Evolutionary conservation across 2,797 vertebrate genomes (phyloP), one percentile per base, ranked within the genome.

Genomic region (Melanotaenia boesemani): DNA sequence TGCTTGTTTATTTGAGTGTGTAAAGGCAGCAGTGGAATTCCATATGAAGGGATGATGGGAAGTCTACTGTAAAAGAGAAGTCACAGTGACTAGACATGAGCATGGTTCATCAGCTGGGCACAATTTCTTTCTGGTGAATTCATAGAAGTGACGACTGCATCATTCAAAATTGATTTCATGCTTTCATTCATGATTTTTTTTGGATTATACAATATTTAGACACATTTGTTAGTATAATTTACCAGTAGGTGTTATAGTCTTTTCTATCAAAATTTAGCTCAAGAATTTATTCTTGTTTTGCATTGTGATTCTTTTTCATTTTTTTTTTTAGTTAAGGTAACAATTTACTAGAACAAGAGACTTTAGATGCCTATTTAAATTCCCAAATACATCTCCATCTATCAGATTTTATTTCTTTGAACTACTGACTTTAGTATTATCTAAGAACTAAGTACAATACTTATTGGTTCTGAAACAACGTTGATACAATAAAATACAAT

Each of bases 1-100:
- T 76, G 76, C 68, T 67, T 72, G 76, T 82, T 79, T 80, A 50
- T 86, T 67, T 81, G 67, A 72, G 76, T 75, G 68, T 79, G 80
- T 80, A 61, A 84, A 61, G 65, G 60, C n/a, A 12, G 65, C 71
- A 67, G 58, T 73, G 81, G 69, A 74, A 70, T 60, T 82, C 69
- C 56, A 15, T 72, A 37, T 77, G 76, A 69, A 67, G 71, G 67
- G 50, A 64, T 88, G 74, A 82, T 73, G 63, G 78, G 79, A 80
- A 78, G 59, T 82, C 74, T 67, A 50, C 34, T 67, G 26, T 55
- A 39, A 72, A 75, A 73, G 48, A 52, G 84, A 84, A 83, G 79
- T 87, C 74, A 70, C 57, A 70, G 57, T 63, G 72, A 62, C 61
- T 69, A 77, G 50, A 82, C 68, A 52, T n/a, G 46, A 55, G 52